A percentile compares a stretch with the other conserved stretches of the same genome.
phyloP scores from a whole-genome alignment of 2,888 invertebrate species.

The Tetheella fluctuosa region DNA sequence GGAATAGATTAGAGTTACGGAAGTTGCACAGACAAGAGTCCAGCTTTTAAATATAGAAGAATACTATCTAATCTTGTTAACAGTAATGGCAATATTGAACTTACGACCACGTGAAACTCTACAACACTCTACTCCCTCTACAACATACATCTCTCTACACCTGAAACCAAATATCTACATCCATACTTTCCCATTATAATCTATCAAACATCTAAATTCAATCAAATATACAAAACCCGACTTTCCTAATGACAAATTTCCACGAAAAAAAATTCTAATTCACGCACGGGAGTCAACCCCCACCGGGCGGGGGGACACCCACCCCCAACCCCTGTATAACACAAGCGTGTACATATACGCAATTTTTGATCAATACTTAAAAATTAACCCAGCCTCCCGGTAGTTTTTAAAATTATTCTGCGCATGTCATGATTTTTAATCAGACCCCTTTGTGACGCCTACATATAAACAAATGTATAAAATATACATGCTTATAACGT shows the following conservation, averaged over 20 bases:
- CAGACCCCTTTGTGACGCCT: constrained; percentile 76
- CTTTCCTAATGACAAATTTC: constrained; percentile 75
- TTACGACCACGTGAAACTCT: neutral
- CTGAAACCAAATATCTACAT: neutral
- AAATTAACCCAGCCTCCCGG: constrained; percentile 81
- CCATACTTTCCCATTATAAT: neutral
- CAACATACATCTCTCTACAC: too few relatives aligned
- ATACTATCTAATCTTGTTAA: too few relatives aligned
- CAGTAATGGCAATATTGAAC: neutral
- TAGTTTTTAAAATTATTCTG: constrained; percentile 84
- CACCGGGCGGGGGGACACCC: constrained; percentile 17
- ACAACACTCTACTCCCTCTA: neutral
- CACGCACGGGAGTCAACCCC: constrained; percentile 56
- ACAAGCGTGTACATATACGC: constrained; percentile 65
- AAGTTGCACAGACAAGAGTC: too few relatives aligned
- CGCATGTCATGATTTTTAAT: constrained; percentile 85
- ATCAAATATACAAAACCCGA: constrained; percentile 41
- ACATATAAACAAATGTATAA: constrained; percentile 43
- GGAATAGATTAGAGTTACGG: too few relatives aligned
- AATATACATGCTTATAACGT: constrained; percentile 39
- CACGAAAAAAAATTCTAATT: constrained; percentile 74
- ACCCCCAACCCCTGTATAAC: constrained; percentile 34
- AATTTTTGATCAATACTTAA: constrained; percentile 84
- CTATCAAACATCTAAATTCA: neutral
- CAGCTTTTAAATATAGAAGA: too few relatives aligned